Base-by-base conservation (phyloP, 2,888 invertebrate species). In the Polyommatus iphigenia region DNA sequence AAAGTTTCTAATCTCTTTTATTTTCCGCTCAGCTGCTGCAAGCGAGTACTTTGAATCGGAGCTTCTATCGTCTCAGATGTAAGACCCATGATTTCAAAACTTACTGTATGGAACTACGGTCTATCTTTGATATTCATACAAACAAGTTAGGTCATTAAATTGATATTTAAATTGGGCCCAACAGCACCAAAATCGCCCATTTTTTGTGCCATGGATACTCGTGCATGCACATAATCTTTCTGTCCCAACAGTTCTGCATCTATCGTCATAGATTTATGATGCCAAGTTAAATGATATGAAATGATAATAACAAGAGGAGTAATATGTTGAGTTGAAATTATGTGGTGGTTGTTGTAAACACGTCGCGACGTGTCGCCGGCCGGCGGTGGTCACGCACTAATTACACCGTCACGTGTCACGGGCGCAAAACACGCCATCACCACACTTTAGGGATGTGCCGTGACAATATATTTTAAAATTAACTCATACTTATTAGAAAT, bases 361-460 rank as follows among this genome's bases (percentile, higher is more conserved):
- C 81, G 82, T 82, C 80, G 83, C 80, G 84, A 81, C 82, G 82
- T 83, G 84, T 82, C 82, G 84, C 84, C 83, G 86, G 80, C 84
- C 85, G 82, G 78, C 81, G 89, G 84, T 83, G 84, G 91, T 90
- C 90, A 88, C 86, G 90, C 89, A 90, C 92, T 93, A 93, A 93
- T 93, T 93, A 92, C 89, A 79, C 82, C 90, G 87, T 91, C 91
- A 91, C 90, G 86, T 91, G 91, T 87, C 89, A 83, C 87, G 85
- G 81, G 84, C 83, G 85, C 91, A 92, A 92, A 92, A 92, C 92
- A 91, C 85, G 85, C 83, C 84, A 85, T 81, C 85, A 84, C 82
- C 80, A 67, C 18, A 32, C 29, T 24, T 2, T 20, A 67, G 67
- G 67, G 67, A 67, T 67, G 67, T 29, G 79, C 83, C 83, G 82